Conservation (phyloP, 2,888 invertebrate genomes). For the Neocrepidodera transversa region DNA sequence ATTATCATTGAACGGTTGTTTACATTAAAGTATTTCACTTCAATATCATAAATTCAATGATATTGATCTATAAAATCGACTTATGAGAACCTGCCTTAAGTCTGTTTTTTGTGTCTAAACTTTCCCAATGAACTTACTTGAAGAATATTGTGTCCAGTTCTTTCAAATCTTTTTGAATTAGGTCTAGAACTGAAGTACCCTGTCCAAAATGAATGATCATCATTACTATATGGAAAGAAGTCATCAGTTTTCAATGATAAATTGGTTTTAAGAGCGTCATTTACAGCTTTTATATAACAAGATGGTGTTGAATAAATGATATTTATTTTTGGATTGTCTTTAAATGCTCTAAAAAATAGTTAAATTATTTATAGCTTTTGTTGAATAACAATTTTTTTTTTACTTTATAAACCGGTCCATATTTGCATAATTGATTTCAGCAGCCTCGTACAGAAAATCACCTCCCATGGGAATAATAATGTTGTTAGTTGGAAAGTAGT, state of each 20-base stretch:
- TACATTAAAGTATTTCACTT: too few relatives aligned
- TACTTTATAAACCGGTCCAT: constrained; percentile 60
- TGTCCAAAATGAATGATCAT: constrained; percentile 87
- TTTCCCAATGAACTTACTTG: constrained; percentile 69
- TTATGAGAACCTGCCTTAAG: too few relatives aligned
- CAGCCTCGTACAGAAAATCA: constrained; percentile 69
- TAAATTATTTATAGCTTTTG: neutral
- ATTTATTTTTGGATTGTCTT: constrained; percentile 64
- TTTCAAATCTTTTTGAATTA: constrained; percentile 77
- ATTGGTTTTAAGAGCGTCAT: constrained; percentile 65
- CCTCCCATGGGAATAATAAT: constrained; percentile 71
- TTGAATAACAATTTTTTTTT: too few relatives aligned
- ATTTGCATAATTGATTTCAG: constrained; percentile 67
- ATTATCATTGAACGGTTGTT: too few relatives aligned
- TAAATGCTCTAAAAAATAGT: constrained; percentile 24
- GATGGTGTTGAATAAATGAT: constrained; percentile 85
- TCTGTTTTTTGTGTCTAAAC: too few relatives aligned
- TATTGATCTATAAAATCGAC: too few relatives aligned
- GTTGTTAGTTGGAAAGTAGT: constrained; percentile 65
- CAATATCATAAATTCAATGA: too few relatives aligned
- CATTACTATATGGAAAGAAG: constrained; percentile 89
- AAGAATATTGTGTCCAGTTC: constrained; percentile 75
- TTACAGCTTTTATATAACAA: constrained; percentile 80
- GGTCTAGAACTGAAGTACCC: constrained; percentile 88
- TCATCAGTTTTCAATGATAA: constrained; percentile 81